phyloP scores from a whole-genome alignment of 2,797 vertebrate genomes.

The Eulemur coronatus region DNA sequence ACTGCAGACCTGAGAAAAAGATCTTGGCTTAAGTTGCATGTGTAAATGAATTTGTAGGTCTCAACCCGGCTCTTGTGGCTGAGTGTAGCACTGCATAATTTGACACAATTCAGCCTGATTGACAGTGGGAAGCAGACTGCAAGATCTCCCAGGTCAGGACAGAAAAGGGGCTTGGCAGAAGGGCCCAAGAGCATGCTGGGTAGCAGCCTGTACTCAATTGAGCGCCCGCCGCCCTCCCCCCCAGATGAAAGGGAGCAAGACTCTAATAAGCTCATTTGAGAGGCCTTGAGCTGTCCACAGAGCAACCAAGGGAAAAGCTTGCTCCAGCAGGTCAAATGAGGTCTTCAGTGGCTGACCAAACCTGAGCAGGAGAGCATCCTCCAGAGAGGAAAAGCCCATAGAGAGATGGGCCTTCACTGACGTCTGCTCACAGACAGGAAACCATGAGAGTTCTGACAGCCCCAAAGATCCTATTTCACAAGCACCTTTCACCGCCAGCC shows the following conservation, averaged over 20 bases:
- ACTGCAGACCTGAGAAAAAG: slow-evolving; percentile 52
- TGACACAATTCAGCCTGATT: slow-evolving; percentile 73
- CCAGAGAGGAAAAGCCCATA: neutral
- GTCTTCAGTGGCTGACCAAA: neutral
- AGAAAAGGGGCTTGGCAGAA: slow-evolving; percentile 20
- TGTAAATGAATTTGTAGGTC: slow-evolving; percentile 79
- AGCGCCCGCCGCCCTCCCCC: neutral
- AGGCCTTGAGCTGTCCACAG: neutral
- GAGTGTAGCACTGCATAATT: slow-evolving; percentile 76
- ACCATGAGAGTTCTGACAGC: neutral
- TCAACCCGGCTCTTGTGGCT: slow-evolving; percentile 63
- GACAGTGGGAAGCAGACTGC: slow-evolving; percentile 72
- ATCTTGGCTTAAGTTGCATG: slow-evolving; percentile 61
- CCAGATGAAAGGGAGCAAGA: neutral
- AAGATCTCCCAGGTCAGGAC: slow-evolving; percentile 71
- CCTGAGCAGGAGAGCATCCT: neutral
- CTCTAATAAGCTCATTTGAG: neutral
- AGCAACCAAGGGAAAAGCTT: neutral
- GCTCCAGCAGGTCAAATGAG: neutral
- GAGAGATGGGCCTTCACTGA: neutral
- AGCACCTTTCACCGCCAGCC: neutral
- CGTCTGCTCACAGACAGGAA: neutral
- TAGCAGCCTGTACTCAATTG: neutral
- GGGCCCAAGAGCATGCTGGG: slow-evolving; percentile 44
- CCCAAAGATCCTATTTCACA: neutral